Conservation (phyloP, 2,797 vertebrate genomes). For the Galagoides demidoff region DNA sequence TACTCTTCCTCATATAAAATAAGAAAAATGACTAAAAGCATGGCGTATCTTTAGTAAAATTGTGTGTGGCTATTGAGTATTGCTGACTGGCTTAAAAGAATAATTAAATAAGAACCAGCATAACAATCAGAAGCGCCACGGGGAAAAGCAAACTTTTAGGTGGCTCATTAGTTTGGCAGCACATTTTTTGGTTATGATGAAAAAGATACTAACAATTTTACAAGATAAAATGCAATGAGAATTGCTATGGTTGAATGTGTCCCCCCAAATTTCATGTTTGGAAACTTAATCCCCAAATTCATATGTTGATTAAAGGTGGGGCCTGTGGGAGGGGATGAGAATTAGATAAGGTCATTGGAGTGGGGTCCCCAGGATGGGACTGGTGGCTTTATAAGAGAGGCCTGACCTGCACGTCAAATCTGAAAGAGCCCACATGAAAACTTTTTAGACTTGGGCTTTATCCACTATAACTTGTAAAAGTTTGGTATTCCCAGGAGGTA, state of each 20-base stretch:
- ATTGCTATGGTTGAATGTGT: background rate
- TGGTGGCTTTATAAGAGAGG: background rate
- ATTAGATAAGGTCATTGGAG: background rate
- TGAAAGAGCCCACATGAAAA: background rate
- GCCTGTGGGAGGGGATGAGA: background rate
- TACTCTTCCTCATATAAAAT: background rate
- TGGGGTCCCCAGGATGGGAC: background rate
- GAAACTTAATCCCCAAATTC: background rate
- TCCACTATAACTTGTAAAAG: background rate
- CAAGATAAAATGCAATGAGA: background rate
- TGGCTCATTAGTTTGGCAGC: background rate
- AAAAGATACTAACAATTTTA: slow-evolving; percentile 29
- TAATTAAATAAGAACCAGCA: background rate
- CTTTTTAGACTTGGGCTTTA: slow-evolving; percentile 39
- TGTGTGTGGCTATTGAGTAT: background rate
- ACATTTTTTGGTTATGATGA: background rate
- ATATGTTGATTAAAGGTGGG: background rate
- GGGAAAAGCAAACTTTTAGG: background rate
- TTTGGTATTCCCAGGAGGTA: background rate
- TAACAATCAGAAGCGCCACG: background rate
- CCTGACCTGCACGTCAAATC: background rate
- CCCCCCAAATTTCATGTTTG: background rate
- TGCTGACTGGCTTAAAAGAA: background rate
- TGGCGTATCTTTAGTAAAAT: background rate
- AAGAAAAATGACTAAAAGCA: slow-evolving; percentile 13